Evolutionary conservation across 2,888 invertebrate genomes (phyloP), one percentile per base, ranked within the genome.

Genomic region (Phrixothrix hirtus): DNA sequence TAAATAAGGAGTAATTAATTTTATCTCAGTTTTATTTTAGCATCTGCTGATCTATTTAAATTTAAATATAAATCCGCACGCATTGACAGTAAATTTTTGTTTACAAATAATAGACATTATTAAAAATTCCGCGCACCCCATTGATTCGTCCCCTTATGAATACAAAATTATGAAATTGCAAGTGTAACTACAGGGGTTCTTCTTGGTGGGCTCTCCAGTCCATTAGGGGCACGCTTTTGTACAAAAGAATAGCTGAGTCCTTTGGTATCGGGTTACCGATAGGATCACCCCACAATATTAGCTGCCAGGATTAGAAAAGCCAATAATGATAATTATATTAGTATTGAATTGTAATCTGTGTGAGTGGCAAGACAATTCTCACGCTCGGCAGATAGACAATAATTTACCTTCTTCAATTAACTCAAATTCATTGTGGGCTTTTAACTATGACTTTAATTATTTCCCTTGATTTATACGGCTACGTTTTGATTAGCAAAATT

Each of bases 311-410:
- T 75, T 73, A 73, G 69, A 64, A 73, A 73, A 73, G 75, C 75
- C 75, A 76, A 76, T 76, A 76, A 76, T 66, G 74, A 72, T 76
- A 76, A 76, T 76, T 76, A 71, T 73, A 75, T 76, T 76, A 76
- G 75, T 72, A 75, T 75, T 71, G 75, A 75, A 75, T 75, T 70
- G 71, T 72, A 74, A 75, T 74, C 71, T 67, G 57, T 57, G 60
- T 45, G 42, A 57, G 59, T 55, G 51, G 51, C 50, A 54, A n/a
- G 49, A 59, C 61, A 60, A 56, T 71, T 72, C 72, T 70, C 71
- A 71, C 71, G 70, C 69, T 68, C 60, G 31, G 36, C 30, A 32
- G 42, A 48, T 39, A 36, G 15, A 32, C 17, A 36, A 34, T 37
- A 41, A 47, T 48, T 32, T 39, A 38, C 26, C 38, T 13, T 27